Percentiles rank a stretch among this genome's conserved stretches.
Conservation (phyloP, 2,797 vertebrate species). For the Sylvilagus floridanus region DNA sequence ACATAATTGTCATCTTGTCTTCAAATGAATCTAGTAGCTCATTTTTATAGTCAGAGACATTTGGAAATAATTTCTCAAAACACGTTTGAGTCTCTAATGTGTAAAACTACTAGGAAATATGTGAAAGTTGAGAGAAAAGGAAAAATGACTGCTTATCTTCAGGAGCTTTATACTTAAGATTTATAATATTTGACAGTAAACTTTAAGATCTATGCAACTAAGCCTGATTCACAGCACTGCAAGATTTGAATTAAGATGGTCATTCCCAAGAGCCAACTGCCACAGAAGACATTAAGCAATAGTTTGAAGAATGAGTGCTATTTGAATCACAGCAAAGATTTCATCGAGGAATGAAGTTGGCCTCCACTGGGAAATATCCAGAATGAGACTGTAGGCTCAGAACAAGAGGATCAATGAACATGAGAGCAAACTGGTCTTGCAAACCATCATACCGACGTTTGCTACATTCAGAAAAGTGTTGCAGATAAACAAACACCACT, state of each 20-base stretch:
- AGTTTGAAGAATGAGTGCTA: not conserved
- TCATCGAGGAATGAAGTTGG: not conserved
- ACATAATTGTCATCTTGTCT: not conserved
- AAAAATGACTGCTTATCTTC: not conserved
- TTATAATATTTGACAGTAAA: not conserved
- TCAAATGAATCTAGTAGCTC: not conserved
- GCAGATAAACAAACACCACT: too few relatives aligned
- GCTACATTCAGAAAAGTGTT: too few relatives aligned
- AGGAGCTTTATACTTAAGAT: not conserved
- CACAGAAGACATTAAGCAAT: not conserved
- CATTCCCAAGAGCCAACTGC: not conserved
- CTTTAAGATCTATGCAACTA: not conserved
- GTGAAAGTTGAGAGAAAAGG: not conserved
- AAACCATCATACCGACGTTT: too few relatives aligned
- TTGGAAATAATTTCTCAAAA: conserved; percentile 2
- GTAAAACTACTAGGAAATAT: not conserved
- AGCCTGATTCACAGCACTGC: not conserved
- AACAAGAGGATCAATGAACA: too few relatives aligned
- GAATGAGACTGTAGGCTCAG: too few relatives aligned
- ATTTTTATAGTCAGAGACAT: conserved; percentile 5
- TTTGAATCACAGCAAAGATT: not conserved
- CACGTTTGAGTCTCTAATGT: not conserved
- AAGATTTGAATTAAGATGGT: not conserved
- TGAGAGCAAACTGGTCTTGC: too few relatives aligned
- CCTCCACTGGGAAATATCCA: not conserved